phyloP scores from a whole-genome alignment of 2,888 invertebrate species.

The Chloroclysta siterata region DNA sequence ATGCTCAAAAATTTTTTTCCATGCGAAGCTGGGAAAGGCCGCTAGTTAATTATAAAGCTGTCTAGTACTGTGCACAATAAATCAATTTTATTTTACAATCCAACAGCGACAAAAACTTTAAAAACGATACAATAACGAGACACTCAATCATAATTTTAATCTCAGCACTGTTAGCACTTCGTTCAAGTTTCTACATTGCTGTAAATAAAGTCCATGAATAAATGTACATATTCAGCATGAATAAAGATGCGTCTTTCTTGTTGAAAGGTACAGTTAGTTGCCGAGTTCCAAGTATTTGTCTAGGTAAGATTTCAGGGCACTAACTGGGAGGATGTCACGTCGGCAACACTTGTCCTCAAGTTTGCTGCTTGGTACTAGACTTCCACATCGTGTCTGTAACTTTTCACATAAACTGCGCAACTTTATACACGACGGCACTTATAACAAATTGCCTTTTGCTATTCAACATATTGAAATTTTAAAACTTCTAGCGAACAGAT shows the following conservation, averaged over 20 bases:
- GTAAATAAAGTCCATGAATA: slow-evolving; percentile 41
- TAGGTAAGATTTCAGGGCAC: slow-evolving; percentile 57
- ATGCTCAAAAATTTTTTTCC: too few species aligned
- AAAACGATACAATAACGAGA: slow-evolving; percentile 24
- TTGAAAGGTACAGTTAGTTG: slow-evolving; percentile 41
- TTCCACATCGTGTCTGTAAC: slow-evolving; percentile 70
- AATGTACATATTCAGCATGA: slow-evolving; percentile 46
- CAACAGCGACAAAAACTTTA: slow-evolving; percentile 1
- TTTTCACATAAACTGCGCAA: slow-evolving; percentile 80
- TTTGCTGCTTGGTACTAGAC: slow-evolving; percentile 62
- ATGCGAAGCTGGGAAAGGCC: too few species aligned
- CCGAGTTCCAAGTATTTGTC: slow-evolving; percentile 53
- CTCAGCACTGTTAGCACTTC: slow-evolving; percentile 23
- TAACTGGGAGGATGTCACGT: slow-evolving; percentile 72
- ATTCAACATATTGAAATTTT: slow-evolving; percentile 69
- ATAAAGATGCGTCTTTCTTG: slow-evolving; percentile 40
- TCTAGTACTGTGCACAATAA: neutral
- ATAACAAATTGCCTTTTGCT: slow-evolving; percentile 71
- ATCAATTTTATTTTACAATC: neutral
- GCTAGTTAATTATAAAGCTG: too few species aligned
- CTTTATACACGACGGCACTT: slow-evolving; percentile 66
- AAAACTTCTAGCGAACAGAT: slow-evolving; percentile 38
- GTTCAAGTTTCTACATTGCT: slow-evolving; percentile 26
- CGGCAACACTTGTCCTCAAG: slow-evolving; percentile 72
- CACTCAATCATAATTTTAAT: slow-evolving; percentile 27